Base-by-base conservation (phyloP, 2,797 vertebrate species). In the Nyctibius grandis region DNA sequence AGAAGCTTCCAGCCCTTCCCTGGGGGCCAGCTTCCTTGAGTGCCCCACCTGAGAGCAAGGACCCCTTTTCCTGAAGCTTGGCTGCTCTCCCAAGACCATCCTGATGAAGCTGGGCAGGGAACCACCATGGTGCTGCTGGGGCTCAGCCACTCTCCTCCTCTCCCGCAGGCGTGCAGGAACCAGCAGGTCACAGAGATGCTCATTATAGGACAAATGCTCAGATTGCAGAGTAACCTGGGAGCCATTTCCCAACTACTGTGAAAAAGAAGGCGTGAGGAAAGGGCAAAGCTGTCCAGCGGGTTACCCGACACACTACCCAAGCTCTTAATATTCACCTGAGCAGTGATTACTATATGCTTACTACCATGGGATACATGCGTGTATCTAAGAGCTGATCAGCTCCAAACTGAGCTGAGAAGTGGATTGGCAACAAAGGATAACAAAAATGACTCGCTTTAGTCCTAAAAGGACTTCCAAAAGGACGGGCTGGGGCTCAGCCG, bases 341-440 rank as follows among this genome's bases (percentile, higher is more conserved):
- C 61, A 36, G 33, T 0, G 29, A 29, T 28, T 11, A 4, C 12
- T 7, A 2, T 23, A 23, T 3, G 48, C 48, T 16, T 33, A 33
- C 25, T 20, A 5, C 28, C 22, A 2, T 0, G 6, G 40, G 21
- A 8, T 9, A 2, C 2, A 12, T 12, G 23, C 4, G 2, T 12
- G 0, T 11, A 14, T 28, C 22, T 16, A 31, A 36, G 40, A 86
- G 53, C n/a, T 14, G n/a, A 26, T 13, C 22, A 3, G 65, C 70
- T 64, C 38, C 6, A 0, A 31, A 20, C 54, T 9, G 21, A 78
- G 70, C 48, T 13, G 42, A 36, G 64, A 42, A 2, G 1, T 2
- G 5, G 26, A 28, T 4, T 14, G 29, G n/a, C 67, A 48, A 19
- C 28, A 45, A 44, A 50, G 19, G n/a, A 6, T 23, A 45, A 45